Conservation (phyloP, 2,797 vertebrate genomes). For the Hypotaenidia philippensis region DNA sequence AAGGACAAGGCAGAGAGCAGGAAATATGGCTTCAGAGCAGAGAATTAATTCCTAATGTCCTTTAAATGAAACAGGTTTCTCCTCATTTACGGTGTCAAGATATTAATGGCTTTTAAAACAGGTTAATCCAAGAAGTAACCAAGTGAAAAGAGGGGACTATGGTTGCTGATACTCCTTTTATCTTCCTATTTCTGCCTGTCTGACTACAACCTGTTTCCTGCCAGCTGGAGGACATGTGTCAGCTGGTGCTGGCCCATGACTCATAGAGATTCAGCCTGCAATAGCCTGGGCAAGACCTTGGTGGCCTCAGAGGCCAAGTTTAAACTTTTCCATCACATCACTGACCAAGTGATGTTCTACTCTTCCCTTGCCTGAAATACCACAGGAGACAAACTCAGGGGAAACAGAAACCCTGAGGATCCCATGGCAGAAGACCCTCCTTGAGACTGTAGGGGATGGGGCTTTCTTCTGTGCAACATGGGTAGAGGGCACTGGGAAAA, state of each 20-base stretch:
- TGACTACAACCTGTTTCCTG: not conserved
- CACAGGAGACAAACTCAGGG: not conserved
- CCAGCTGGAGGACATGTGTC: not conserved
- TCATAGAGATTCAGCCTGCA: not conserved
- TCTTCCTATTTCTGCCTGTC: not conserved
- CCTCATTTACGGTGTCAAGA: not conserved
- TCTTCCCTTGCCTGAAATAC: not conserved
- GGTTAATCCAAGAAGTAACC: conserved; percentile 11
- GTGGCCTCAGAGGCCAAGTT: not conserved
- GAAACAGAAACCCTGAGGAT: not conserved
- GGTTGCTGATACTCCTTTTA: not conserved
- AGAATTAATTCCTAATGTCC: not conserved
- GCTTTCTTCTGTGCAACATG: not conserved
- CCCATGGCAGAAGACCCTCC: not conserved
- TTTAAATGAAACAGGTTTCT: not conserved
- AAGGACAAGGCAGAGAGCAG: not conserved
- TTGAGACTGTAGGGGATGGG: not conserved
- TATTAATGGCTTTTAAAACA: not conserved
- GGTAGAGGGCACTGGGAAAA: not conserved
- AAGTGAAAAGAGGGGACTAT: not conserved
- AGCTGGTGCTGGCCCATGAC: not conserved
- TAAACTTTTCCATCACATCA: not conserved
- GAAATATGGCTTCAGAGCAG: not conserved
- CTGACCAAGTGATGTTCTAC: not conserved
- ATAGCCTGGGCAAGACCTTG: not conserved